A percentile compares a stretch with the other conserved stretches of the same genome.
phyloP scores from a whole-genome alignment of 2,888 invertebrate species.

The Lasioglossum pauxillum region DNA sequence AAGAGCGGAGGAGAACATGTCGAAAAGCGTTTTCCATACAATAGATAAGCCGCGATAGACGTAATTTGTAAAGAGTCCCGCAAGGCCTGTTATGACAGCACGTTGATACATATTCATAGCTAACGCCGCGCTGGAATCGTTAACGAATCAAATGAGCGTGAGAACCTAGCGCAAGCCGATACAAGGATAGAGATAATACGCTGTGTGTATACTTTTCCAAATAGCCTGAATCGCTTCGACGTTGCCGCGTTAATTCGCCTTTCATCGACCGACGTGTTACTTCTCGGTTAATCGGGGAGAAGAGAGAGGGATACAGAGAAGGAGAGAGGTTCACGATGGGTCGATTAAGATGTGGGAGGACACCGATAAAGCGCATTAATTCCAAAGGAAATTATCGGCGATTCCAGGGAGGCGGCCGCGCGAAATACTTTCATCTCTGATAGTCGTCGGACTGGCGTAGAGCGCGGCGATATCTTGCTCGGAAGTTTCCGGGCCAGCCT shows the following conservation, averaged over 20 bases:
- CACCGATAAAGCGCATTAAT: constrained; percentile 46
- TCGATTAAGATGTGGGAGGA: neutral
- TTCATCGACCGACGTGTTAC: neutral
- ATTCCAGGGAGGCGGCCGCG: neutral
- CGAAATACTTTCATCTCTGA: constrained; percentile 22
- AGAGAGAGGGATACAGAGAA: neutral
- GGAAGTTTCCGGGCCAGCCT: constrained; percentile 12
- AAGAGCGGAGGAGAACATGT: neutral
- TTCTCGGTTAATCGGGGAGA: neutral
- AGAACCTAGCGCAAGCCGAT: neutral
- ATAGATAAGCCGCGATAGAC: neutral
- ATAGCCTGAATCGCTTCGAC: neutral
- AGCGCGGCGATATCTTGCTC: constrained; percentile 8
- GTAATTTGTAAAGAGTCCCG: neutral
- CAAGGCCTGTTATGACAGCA: neutral
- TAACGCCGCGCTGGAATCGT: neutral
- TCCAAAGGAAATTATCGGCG: constrained; percentile 38
- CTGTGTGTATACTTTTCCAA: neutral
- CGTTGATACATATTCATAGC: constrained; percentile 4
- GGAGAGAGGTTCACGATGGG: neutral
- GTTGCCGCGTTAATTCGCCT: neutral
- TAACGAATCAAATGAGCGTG: neutral
- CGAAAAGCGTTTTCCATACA: constrained; percentile 1
- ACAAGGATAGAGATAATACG: neutral
- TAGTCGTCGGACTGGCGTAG: neutral